A percentile compares a stretch with the other conserved stretches of the same genome.
Conservation (phyloP, 2,888 invertebrate genomes). For the Axea sp. region DNA sequence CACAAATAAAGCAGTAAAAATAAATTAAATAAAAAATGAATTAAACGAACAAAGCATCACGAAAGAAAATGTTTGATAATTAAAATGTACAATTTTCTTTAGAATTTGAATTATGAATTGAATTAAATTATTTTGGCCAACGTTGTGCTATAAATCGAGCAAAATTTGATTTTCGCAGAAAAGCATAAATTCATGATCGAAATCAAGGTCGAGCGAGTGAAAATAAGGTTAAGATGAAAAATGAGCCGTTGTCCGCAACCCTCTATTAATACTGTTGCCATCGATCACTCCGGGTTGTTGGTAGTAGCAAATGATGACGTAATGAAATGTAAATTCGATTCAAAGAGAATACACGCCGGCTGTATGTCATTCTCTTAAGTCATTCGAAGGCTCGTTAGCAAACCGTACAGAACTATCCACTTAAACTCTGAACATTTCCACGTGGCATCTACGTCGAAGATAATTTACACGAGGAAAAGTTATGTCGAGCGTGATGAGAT, state of each 20-base stretch:
- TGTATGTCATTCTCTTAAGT: conserved; percentile 54
- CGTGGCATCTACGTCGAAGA: conserved; percentile 41
- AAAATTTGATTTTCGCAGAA: no score
- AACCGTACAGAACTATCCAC: conserved; percentile 59
- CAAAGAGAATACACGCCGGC: conserved; percentile 52
- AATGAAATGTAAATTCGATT: conserved; percentile 62
- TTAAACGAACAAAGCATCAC: no score
- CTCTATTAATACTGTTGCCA: conserved; percentile 32
- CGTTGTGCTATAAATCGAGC: no score
- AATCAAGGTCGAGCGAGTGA: conserved; percentile 18
- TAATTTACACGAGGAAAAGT: conserved; percentile 51
- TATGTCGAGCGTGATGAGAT: conserved; percentile 26
- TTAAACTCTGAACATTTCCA: conserved; percentile 47
- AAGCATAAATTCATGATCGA: conserved; percentile 23
- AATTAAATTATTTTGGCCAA: no score
- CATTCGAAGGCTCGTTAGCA: conserved; percentile 58
- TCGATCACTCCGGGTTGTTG: conserved; percentile 38
- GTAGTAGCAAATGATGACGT: conserved; percentile 58
- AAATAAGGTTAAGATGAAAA: conserved; percentile 45
- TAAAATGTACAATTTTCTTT: no score
- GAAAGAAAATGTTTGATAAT: no score
- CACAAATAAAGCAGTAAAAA: no score
- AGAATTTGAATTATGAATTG: no score
- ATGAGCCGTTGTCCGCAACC: conserved; percentile 26
- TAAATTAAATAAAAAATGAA: no score